These are phyloP conservation scores for Amblyteles armatorius DNA, from an alignment of 2,888 invertebrate genomes.

Conservation along the genomic window DNA sequence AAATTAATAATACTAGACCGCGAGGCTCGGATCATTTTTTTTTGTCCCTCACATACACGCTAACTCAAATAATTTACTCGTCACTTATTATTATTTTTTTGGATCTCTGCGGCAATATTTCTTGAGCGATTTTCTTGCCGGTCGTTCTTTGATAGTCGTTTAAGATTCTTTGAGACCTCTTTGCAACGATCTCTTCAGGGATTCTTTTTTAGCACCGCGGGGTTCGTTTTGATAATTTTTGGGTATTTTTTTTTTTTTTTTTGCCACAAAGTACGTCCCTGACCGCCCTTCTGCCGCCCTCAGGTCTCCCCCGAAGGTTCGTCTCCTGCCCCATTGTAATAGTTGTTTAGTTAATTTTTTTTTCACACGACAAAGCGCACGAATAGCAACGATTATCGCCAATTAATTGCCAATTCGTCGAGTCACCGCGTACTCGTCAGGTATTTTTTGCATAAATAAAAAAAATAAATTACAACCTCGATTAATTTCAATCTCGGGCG, in stretches of 20 bases:
- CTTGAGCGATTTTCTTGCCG: constrained; percentile 37
- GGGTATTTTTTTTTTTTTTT: constrained; percentile 69
- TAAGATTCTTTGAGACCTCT: constrained; percentile 4
- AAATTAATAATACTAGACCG: constrained; percentile 71
- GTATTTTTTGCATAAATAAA: background rate
- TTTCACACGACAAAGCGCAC: constrained; percentile 41
- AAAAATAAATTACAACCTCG: background rate
- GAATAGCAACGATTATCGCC: constrained; percentile 49
- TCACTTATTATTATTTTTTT: background rate
- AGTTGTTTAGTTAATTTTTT: background rate
- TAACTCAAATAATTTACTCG: constrained; percentile 11
- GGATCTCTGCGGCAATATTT: constrained; percentile 14
- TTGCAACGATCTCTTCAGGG: background rate
- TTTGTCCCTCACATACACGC: background rate
- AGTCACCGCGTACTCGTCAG: constrained; percentile 23
- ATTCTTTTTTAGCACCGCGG: constrained; percentile 33
- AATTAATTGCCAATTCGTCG: constrained; percentile 50
- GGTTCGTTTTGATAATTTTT: constrained; percentile 19
- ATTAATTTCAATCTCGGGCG: background rate
- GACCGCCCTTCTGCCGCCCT: constrained; percentile 82
- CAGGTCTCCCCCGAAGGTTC: constrained; percentile 80
- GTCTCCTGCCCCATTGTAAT: constrained; percentile 78
- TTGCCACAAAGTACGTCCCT: constrained; percentile 84
- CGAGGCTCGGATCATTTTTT: constrained; percentile 51
- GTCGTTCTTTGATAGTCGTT: constrained; percentile 16